Evolutionary conservation across 1,140 invertebrate species (phyloP).

Genomic region (Bombyx mandarina): DNA sequence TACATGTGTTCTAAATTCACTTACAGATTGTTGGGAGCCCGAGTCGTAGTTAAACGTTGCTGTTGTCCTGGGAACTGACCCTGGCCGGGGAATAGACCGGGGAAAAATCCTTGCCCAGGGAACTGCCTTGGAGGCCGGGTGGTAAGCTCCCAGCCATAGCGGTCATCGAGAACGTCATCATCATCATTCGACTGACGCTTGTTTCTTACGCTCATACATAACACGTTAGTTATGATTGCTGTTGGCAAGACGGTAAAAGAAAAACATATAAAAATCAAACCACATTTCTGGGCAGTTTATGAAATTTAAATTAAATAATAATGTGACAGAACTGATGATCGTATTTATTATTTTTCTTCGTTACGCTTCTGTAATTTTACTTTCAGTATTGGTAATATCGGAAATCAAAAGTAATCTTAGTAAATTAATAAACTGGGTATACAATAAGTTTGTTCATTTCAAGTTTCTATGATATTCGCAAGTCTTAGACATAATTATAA

Average conservation of each 20-base stretch:
- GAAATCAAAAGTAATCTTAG: no score
- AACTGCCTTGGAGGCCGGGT: constrained; percentile 6
- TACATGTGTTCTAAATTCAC: neutral
- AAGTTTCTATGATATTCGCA: no score
- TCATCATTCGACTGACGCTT: constrained; percentile 3
- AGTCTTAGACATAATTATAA: no score
- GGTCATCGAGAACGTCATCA: constrained; percentile 28
- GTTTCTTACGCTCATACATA: constrained; percentile 5
- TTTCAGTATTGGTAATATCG: no score
- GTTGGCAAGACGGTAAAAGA: neutral
- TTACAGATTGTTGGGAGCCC: neutral
- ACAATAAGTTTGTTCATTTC: no score
- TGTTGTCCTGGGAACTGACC: constrained; percentile 11
- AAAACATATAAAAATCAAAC: no score
- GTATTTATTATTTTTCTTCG: no score
- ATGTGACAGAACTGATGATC: no score
- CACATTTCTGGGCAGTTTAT: no score
- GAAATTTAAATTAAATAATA: no score
- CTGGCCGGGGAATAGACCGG: constrained; percentile 14
- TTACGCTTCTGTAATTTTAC: no score
- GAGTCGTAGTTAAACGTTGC: constrained; percentile 3
- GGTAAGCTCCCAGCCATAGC: constrained; percentile 25
- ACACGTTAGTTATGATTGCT: neutral
- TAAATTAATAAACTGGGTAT: no score
- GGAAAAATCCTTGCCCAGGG: constrained; percentile 18